Evolutionary conservation across 2,113 vertebrate genomes (phyloP).

Genomic region (Phyllostomus hastatus): DNA sequence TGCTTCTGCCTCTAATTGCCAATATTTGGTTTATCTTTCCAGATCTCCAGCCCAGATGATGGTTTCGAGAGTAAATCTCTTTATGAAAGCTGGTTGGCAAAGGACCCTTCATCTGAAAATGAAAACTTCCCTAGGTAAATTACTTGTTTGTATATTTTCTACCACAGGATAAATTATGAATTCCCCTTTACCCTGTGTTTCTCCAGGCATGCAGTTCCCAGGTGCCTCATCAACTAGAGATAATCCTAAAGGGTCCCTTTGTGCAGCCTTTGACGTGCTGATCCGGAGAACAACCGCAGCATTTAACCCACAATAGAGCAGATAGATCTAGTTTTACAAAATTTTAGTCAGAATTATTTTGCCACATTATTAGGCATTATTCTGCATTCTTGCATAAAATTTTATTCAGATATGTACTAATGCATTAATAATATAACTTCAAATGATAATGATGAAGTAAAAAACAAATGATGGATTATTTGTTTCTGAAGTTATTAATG

Average conservation of each 20-base stretch:
- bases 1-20: background rate
- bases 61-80: constrained; percentile 89
- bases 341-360: background rate
- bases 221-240: background rate
- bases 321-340: background rate
- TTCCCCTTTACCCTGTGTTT: background rate
- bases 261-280: background rate
- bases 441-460: background rate
- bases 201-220: background rate
- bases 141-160: background rate
- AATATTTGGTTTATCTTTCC: constrained; percentile 41
- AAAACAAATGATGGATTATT: background rate
- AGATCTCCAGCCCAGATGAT: constrained; percentile 93
- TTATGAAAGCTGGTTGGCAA: constrained; percentile 94
- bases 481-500: background rate
- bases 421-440: background rate
- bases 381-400: background rate
- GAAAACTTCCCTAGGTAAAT: constrained; percentile 87
- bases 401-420: background rate
- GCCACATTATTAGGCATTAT: background rate
- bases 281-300: background rate
- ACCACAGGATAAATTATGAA: background rate
- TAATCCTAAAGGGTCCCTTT: background rate
- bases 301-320: background rate
- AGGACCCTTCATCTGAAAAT: constrained; percentile 88